phyloP scores from a whole-genome alignment of 2,113 vertebrate species.

The Malurus cyaneus region DNA sequence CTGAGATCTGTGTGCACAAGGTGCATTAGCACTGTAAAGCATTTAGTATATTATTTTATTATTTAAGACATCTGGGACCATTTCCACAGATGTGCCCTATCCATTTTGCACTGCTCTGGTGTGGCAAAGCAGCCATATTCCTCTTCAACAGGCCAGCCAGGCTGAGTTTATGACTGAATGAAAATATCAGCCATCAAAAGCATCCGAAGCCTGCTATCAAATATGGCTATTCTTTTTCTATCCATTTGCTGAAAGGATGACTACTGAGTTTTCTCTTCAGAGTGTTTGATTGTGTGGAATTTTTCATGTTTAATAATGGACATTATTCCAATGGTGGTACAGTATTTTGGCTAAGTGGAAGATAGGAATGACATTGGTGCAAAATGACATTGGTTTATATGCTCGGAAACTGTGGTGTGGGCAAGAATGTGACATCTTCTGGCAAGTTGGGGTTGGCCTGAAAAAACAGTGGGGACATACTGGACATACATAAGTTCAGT shows the following conservation, averaged over 20 bases:
- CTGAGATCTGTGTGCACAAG: conserved; percentile 57
- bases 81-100: conserved; percentile 59
- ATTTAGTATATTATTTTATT: conserved; percentile 71
- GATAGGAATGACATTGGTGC: neutral
- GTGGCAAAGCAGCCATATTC: conserved; percentile 50
- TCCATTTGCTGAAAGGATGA: neutral
- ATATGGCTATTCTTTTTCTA: neutral
- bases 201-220: neutral
- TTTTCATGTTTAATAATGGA: neutral
- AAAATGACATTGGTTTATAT: neutral
- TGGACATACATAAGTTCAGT: neutral
- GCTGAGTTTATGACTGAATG: conserved; percentile 34
- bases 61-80: conserved; percentile 68
- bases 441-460: neutral
- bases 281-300: neutral
- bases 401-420: neutral
- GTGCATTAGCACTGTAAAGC: conserved; percentile 61
- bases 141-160: conserved; percentile 24
- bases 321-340: neutral
- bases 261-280: neutral
- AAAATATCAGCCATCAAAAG: neutral
- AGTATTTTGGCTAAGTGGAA: neutral
- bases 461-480: neutral
- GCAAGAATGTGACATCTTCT: neutral
- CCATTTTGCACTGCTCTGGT: conserved; percentile 60